Base-by-base conservation (phyloP, 2,797 vertebrate genomes). In the Enteromius afrohamiltoni region DNA sequence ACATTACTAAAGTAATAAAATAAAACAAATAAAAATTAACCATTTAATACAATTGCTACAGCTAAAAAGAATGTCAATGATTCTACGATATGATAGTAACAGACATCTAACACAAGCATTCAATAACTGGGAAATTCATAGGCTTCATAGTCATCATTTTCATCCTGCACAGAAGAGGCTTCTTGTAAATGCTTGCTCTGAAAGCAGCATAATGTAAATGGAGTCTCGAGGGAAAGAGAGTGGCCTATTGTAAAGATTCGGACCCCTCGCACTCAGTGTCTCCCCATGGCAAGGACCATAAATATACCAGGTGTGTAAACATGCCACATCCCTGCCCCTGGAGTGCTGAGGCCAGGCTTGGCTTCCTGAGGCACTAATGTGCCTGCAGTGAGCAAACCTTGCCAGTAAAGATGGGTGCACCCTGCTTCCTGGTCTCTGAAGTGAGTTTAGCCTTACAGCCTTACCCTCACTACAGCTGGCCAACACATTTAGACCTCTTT, bases 231-330 rank as follows among this genome's bases (percentile, higher is more conserved):
- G 71, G 73, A 45, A 45, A 5, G n/a, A 55, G 64, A 67, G 19
- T 45, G 47, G n/a, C 62, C 19, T 10, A 37, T 60, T 60, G n/a
- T 23, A 37, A 60, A 55, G 51, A 37, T 8, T 53, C 0, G 4
- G 69, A 75, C 51, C 42, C 19, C 34, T 77, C 3, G 4, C 26
- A 19, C 42, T 68, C 11, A 67, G 68, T 64, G 49, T 31, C 51
- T 73, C 83, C 67, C 37, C 70, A 77, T 82, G 78, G 82, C 74
- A 86, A 65, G 84, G 83, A 65, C 84, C 86, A 90, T 90, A 88
- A 88, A 90, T 85, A 88, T 31, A 77, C 75, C 90, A 92, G 90
- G 86, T 90, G 89, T 87, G 82, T 90, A 91, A 91, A 91, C 89
- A 91, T 79, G 76, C 74, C 68, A 37, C 75, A 85, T 77, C 55